Base-by-base conservation (phyloP, 37 sponge, comb jelly and placozoan genomes). In the Halisarca cf. caerulea region DNA sequence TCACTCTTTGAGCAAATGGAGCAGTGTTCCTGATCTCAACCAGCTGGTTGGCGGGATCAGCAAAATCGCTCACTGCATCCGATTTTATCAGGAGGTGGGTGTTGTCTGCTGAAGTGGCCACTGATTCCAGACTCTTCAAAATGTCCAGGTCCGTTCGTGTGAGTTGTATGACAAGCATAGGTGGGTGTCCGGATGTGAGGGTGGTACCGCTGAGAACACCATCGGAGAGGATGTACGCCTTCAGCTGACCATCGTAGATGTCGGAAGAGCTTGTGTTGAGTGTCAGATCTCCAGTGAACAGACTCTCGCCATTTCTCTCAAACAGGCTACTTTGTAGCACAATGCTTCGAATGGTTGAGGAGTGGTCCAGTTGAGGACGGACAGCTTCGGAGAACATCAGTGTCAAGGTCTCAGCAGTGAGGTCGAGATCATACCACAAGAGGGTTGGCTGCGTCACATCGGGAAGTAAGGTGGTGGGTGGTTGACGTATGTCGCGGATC, bases 301-400 rank as follows among this genome's bases (percentile, higher is more conserved):
- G 70, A 24, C 17, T 40, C 23, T 86, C 79, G 3, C 80, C 90
- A 66, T 92, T 82, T 35, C 86, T 78, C 40, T 89, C 93, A 69
- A 88, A 88, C 9, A 73, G 41, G 9, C 59, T 89, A n/a, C 86
- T 72, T 27, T 66, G 88, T 32, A 93, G 81, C 0, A 86, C 81
- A n/a, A 93, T 86, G 32, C 44, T 79, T 35, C 64, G 78, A 0
- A 78, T 40, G 3, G 57, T 73, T 14, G 27, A 15, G 41, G 14
- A 28, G 20, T 14, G 17, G 32, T 68, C 78, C 23, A 11, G 36
- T 0, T 23, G 15, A 38, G 59, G 78, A 0, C 37, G 51, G 30
- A 93, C 79, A n/a, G 83, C 85, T 73, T 96, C 97, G 37, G 90
- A 91, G 59, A 96, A 93, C 41, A 94, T 96, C 32, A 96, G 88